These are phyloP conservation scores for Phengaris arion DNA, from an alignment of 2,888 invertebrate species.

Conservation along the genomic window DNA sequence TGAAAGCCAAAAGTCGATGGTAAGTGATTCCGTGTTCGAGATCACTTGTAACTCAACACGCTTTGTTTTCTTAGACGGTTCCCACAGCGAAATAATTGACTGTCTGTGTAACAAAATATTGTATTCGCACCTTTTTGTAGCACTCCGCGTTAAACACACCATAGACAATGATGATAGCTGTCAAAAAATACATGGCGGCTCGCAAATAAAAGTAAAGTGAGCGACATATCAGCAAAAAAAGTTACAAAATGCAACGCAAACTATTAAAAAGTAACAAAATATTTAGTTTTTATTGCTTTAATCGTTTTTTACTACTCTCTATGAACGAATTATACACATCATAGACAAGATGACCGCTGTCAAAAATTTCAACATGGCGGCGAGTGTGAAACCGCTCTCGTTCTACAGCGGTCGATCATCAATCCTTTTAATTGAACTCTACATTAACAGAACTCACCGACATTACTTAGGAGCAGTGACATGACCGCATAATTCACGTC, in stretches of 20 bases:
- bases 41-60: conserved; percentile 71
- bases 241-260: not conserved
- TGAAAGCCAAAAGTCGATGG: conserved; percentile 46
- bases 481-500: conserved; percentile 70
- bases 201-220: not conserved
- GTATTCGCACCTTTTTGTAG: conserved; percentile 48
- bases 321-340: conserved; percentile 4
- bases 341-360: conserved; percentile 32
- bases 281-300: conserved; percentile 14
- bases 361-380: conserved; percentile 29
- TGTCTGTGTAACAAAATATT: conserved; percentile 71
- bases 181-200: conserved; percentile 29
- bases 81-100: conserved; percentile 74
- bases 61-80: conserved; percentile 76
- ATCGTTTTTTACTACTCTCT: conserved; percentile 10
- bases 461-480: conserved; percentile 70
- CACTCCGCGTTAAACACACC: conserved; percentile 24
- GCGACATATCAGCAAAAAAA: not conserved
- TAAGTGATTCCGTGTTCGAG: conserved; percentile 53
- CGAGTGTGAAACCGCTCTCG: conserved; percentile 28
- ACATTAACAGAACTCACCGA: conserved; percentile 61
- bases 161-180: conserved; percentile 32
- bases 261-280: not conserved
- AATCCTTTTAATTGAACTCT: conserved; percentile 59
- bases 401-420: conserved; percentile 36